Percentiles rank a stretch among this genome's conserved stretches.
phyloP scores from a whole-genome alignment of 2,797 vertebrate genomes.

The Pantherophis alleghaniensis region DNA sequence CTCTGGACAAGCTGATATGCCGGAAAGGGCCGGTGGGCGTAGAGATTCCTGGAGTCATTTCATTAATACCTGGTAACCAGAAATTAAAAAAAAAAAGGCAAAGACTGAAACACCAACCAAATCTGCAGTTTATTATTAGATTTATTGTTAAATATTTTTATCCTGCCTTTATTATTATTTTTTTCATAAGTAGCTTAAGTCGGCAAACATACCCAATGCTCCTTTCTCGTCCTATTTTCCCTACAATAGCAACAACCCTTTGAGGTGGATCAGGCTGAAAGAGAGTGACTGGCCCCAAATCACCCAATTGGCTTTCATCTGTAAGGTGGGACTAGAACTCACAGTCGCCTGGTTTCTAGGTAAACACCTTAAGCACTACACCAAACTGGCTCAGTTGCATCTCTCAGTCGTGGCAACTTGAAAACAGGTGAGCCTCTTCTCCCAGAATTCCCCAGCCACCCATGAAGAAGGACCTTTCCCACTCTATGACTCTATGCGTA shows the following conservation, averaged over 20 bases:
- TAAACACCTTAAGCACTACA: background rate
- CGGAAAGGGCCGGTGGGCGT: slow-evolving; percentile 87
- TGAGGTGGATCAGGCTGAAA: background rate
- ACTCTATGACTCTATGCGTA: background rate
- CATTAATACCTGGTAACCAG: slow-evolving; percentile 76
- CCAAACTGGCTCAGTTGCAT: background rate
- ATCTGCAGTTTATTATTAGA: background rate
- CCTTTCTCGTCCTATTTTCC: background rate
- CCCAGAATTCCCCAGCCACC: background rate
- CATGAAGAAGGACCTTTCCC: background rate
- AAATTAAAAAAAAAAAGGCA: background rate
- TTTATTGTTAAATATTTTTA: background rate
- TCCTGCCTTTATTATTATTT: background rate
- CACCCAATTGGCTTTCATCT: background rate
- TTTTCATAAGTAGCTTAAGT: background rate
- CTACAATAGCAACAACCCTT: background rate
- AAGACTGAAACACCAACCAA: background rate
- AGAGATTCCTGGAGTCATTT: slow-evolving; percentile 81
- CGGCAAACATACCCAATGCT: background rate
- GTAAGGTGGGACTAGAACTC: background rate
- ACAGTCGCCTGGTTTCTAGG: background rate
- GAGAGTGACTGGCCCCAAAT: background rate
- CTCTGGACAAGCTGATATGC: slow-evolving; percentile 90
- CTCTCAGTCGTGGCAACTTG: background rate
- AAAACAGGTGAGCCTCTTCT: background rate